A percentile compares a stretch with the other conserved stretches of the same genome.
These are phyloP conservation scores for Eupithecia centaureata DNA, from an alignment of 2,888 invertebrate genomes.

Conservation along the genomic window DNA sequence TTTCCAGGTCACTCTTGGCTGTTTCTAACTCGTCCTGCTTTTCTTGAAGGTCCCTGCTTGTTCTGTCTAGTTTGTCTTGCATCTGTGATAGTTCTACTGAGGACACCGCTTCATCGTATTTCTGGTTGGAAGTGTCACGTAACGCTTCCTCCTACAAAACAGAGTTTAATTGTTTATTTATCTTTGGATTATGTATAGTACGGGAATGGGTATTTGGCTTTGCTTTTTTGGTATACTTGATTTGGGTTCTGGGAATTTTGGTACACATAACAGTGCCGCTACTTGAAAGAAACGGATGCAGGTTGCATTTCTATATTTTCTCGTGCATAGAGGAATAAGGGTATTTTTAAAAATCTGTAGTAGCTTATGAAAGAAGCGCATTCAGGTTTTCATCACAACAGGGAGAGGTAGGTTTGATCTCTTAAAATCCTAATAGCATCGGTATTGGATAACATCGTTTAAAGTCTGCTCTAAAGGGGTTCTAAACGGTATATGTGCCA, in stretches of 20 bases:
- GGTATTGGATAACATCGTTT: not conserved
- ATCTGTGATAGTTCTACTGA: constrained; percentile 78
- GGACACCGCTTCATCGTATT: constrained; percentile 77
- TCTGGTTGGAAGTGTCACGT: constrained; percentile 74
- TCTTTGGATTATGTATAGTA: not conserved
- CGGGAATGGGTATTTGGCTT: no score
- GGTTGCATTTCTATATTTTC: not conserved
- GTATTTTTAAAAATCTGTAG: not conserved
- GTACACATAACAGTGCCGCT: not conserved
- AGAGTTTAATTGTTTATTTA: constrained; percentile 22
- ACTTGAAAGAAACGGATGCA: not conserved
- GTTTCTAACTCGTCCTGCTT: constrained; percentile 67
- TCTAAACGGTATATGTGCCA: constrained; percentile 21
- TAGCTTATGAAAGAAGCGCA: not conserved
- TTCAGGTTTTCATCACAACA: not conserved
- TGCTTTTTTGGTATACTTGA: not conserved
- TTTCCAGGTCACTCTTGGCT: constrained; percentile 66
- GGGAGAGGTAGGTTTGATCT: not conserved
- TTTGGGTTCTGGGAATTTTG: not conserved
- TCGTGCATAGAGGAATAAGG: not conserved
- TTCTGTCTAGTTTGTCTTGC: constrained; percentile 73
- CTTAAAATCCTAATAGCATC: not conserved
- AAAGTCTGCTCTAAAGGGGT: not conserved
- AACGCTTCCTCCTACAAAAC: constrained; percentile 71
- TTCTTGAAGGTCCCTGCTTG: constrained; percentile 64